Evolutionary conservation across 1,140 invertebrate species (phyloP).

Genomic region (Listronotus oregonensis): DNA sequence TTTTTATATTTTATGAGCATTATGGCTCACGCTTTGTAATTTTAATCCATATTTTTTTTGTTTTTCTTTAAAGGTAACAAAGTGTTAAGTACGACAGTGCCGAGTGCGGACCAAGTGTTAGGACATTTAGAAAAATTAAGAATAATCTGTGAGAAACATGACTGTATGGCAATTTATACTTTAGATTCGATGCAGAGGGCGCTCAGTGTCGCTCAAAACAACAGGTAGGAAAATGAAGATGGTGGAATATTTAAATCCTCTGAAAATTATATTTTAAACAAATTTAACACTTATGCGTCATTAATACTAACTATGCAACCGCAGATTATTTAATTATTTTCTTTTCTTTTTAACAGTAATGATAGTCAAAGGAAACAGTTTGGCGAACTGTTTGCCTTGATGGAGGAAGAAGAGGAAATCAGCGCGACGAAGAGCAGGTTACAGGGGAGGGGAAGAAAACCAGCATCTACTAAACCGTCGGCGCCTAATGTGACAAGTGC

Average conservation of each 20-base stretch:
- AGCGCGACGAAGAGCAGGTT: conserved; percentile 59
- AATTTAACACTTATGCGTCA: background rate
- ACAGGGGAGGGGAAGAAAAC: conserved; percentile 64
- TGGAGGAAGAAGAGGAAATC: conserved; percentile 82
- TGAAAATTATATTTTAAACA: no score
- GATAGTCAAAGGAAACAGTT: conserved; percentile 88
- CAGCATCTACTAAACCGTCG: conserved; percentile 53
- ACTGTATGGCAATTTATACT: conserved; percentile 70
- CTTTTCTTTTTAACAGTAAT: conserved; percentile 60
- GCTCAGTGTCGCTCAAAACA: conserved; percentile 76
- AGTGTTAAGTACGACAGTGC: conserved; percentile 57
- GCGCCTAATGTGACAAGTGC: conserved; percentile 50
- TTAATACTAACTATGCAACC: background rate
- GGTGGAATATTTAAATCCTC: no score
- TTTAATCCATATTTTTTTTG: background rate
- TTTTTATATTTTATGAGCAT: no score
- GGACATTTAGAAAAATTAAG: conserved; percentile 91
- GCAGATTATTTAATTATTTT: background rate
- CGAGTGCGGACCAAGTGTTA: conserved; percentile 80
- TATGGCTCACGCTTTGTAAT: no score
- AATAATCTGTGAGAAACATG: conserved; percentile 67
- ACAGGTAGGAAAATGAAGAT: conserved; percentile 46
- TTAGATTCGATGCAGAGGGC: conserved; percentile 89
- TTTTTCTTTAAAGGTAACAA: conserved; percentile 47
- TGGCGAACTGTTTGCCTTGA: conserved; percentile 87